These are phyloP conservation scores for Turnix velox DNA, from an alignment of 2,113 vertebrate species.

Conservation along the genomic window DNA sequence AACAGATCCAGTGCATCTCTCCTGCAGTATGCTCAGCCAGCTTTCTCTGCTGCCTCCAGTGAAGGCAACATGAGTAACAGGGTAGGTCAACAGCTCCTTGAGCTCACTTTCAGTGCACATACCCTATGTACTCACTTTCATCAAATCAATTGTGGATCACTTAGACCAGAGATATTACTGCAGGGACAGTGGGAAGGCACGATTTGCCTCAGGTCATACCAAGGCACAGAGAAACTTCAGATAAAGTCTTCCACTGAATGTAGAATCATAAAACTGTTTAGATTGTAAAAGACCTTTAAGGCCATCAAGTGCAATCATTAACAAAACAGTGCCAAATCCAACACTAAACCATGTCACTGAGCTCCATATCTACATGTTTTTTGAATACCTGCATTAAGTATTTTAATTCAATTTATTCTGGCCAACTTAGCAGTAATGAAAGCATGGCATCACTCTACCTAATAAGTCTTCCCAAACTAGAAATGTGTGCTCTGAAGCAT, in stretches of 20 bases:
- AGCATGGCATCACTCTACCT: neutral
- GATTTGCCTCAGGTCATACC: neutral
- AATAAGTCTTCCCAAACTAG: neutral
- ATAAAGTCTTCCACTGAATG: neutral
- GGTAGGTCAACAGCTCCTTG: neutral
- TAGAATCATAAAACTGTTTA: neutral
- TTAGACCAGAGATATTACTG: neutral
- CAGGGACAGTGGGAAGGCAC: neutral
- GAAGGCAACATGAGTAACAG: rapidly evolving
- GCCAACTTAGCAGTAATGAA: neutral
- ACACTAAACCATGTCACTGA: neutral
- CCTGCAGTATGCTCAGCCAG: neutral
- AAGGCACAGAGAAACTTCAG: neutral
- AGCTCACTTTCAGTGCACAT: neutral
- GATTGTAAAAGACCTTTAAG: neutral
- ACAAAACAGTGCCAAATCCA: neutral
- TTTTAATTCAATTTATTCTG: neutral
- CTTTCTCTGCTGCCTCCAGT: neutral
- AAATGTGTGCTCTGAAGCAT: neutral
- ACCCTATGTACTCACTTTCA: too few species aligned
- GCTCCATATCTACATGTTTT: neutral
- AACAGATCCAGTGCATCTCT: rapidly evolving
- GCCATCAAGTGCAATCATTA: neutral
- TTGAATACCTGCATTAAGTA: neutral
- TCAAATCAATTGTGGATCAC: neutral